phyloP scores from a whole-genome alignment of 2,888 invertebrate species.

The Neria commutata region DNA sequence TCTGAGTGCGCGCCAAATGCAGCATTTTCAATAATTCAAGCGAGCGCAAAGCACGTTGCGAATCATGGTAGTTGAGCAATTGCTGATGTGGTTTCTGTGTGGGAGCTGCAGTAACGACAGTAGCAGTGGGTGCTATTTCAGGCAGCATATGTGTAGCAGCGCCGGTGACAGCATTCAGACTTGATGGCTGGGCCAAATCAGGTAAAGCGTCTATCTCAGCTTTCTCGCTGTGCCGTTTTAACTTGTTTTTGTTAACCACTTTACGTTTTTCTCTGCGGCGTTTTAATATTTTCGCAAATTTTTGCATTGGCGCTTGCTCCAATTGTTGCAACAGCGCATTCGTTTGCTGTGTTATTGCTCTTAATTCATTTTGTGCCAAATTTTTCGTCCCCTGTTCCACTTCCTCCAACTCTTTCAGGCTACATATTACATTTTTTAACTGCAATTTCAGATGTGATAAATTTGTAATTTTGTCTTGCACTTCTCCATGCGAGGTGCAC shows the following conservation, averaged over 20 bases:
- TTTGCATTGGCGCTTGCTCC: slow-evolving; percentile 5
- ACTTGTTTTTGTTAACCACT: background rate
- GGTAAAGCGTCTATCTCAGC: no score
- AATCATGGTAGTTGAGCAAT: slow-evolving; percentile 36
- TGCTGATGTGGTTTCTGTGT: slow-evolving; percentile 15
- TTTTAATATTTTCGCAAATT: slow-evolving; percentile 21
- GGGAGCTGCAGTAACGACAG: background rate
- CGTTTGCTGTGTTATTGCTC: background rate
- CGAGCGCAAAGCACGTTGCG: slow-evolving; percentile 38
- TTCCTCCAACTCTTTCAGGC: slow-evolving; percentile 26
- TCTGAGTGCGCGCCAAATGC: slow-evolving; percentile 38
- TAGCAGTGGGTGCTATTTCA: background rate
- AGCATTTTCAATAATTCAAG: slow-evolving; percentile 45
- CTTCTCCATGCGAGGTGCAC: no score
- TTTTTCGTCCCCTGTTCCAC: background rate
- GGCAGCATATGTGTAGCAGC: no score
- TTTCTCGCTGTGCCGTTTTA: background rate
- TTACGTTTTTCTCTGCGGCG: slow-evolving; percentile 28
- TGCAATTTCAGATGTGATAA: slow-evolving; percentile 12
- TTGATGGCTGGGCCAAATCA: no score
- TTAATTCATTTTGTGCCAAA: background rate
- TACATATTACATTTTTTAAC: slow-evolving; percentile 17
- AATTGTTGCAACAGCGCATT: background rate
- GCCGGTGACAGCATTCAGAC: background rate
- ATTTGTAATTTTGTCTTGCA: slow-evolving; percentile 8